phyloP scores from a whole-genome alignment of 2,797 vertebrate species.

The Peromyscus aztecus region DNA sequence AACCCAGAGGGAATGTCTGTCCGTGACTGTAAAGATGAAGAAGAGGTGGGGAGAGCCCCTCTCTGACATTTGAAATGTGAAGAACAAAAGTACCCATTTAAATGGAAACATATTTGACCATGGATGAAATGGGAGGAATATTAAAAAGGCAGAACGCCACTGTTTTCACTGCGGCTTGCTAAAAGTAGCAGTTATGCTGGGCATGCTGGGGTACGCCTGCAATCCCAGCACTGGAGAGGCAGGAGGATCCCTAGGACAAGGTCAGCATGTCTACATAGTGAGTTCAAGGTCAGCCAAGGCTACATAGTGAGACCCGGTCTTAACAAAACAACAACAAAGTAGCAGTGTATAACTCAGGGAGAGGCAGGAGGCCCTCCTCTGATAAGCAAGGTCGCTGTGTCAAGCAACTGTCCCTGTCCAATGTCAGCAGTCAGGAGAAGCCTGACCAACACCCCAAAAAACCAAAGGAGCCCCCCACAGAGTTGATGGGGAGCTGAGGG shows the following conservation, averaged over 20 bases:
- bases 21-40: conserved; percentile 14
- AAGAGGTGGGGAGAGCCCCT: background rate
- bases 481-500: background rate
- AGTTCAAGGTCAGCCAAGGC: background rate
- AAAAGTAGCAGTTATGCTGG: background rate
- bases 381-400: background rate
- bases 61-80: conserved; percentile 31
- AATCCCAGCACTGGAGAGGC: background rate
- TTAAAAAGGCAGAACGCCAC: background rate
- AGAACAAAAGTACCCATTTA: conserved; percentile 2
- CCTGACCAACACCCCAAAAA: background rate
- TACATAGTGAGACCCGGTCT: background rate
- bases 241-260: background rate
- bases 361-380: background rate
- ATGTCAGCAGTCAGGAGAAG: background rate
- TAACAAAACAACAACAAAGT: background rate
- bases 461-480: background rate
- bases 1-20: conserved; percentile 1
- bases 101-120: conserved; percentile 5
- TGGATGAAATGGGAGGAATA: background rate
- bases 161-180: background rate
- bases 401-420: background rate
- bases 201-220: background rate
- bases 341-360: background rate
- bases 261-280: background rate